Evolutionary conservation across 2,888 invertebrate genomes (phyloP).

Genomic region (Galerucella nymphaeae): DNA sequence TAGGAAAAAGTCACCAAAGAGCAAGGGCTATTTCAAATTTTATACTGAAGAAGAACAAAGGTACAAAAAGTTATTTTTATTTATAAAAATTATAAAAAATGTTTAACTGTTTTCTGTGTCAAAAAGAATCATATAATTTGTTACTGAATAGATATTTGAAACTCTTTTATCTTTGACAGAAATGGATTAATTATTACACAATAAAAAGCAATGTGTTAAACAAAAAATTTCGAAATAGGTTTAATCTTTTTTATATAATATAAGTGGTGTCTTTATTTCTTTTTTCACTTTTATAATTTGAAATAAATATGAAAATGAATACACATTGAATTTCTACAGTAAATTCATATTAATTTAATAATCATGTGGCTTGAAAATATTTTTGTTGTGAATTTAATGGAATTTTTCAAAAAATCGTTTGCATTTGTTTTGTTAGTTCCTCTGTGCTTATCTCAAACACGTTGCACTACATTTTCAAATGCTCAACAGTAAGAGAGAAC

Average conservation of each 20-base stretch:
- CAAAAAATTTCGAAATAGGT: too few species aligned
- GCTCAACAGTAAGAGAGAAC: neutral
- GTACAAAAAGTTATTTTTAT: conserved; percentile 64
- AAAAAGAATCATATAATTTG: neutral
- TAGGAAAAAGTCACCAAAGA: conserved; percentile 66
- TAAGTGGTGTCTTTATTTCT: too few species aligned
- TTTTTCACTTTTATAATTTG: too few species aligned
- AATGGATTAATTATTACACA: neutral
- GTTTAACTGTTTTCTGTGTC: neutral
- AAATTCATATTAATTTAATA: neutral
- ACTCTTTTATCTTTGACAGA: neutral
- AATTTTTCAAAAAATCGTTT: neutral
- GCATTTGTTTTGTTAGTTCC: neutral
- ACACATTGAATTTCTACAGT: too few species aligned
- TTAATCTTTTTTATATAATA: too few species aligned
- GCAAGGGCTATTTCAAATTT: conserved; percentile 73
- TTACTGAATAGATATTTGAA: neutral
- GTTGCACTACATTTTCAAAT: neutral
- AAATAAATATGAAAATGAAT: too few species aligned
- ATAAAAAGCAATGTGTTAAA: neutral
- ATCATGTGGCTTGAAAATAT: neutral
- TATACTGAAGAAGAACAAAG: conserved; percentile 79
- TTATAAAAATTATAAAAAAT: too few species aligned
- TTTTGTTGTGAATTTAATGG: neutral
- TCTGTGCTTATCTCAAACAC: neutral